Evolutionary conservation across 2,888 invertebrate species (phyloP).

Genomic region (Heliconius hortense): DNA sequence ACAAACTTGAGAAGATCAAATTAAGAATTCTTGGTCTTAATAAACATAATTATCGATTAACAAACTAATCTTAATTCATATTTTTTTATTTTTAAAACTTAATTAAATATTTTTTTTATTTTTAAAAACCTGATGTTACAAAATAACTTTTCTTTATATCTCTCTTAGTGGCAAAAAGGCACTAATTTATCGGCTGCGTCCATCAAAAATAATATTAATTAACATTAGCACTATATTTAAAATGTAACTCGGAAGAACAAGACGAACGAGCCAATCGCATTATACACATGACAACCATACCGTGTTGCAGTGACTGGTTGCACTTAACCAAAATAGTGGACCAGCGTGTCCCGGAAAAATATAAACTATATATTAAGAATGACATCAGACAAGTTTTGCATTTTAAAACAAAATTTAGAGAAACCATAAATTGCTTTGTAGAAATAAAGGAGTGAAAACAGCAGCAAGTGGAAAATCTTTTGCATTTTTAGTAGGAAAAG

Average conservation of each 20-base stretch:
- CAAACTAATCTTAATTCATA: no score
- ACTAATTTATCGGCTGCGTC: not conserved
- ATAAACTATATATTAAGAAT: not conserved
- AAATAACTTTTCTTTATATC: not conserved
- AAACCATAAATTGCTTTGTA: constrained; percentile 1
- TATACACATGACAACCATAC: not conserved
- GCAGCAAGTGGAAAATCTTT: constrained; percentile 29
- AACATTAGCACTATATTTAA: not conserved
- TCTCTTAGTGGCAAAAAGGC: not conserved
- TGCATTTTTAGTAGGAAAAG: constrained; percentile 36
- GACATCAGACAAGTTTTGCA: constrained; percentile 6
- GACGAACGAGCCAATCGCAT: no score
- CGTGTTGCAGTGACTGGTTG: not conserved
- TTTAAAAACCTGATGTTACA: no score
- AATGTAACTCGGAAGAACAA: no score
- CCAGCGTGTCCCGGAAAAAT: not conserved
- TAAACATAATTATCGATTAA: no score
- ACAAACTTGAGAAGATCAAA: not conserved
- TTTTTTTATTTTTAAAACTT: no score
- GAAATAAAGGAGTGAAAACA: constrained; percentile 31
- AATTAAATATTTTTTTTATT: no score
- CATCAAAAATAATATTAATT: not conserved
- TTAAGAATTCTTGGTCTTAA: not conserved
- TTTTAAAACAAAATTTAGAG: constrained; percentile 12
- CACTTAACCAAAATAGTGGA: not conserved